A percentile compares a stretch with the other conserved stretches of the same genome.
These are phyloP conservation scores for Andrena marginata DNA, from an alignment of 2,888 invertebrate genomes.

Conservation along the genomic window DNA sequence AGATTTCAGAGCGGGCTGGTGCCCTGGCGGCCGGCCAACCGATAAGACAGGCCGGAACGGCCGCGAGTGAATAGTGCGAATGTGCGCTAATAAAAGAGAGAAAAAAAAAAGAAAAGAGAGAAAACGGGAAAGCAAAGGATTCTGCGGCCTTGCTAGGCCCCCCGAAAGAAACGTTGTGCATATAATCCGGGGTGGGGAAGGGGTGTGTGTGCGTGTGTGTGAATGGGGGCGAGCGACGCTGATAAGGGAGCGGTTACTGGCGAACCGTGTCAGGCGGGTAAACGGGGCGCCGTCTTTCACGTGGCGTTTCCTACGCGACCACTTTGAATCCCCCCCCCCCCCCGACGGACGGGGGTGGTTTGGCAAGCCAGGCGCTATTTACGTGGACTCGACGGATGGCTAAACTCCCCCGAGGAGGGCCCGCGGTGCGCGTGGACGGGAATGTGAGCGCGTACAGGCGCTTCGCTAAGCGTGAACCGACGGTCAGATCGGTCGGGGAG, in stretches of 20 bases:
- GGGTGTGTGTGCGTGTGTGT: background rate
- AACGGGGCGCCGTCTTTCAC: constrained; percentile 12
- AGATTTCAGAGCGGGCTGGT: constrained; percentile 20
- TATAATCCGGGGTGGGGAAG: background rate
- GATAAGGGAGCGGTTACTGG: constrained; percentile 5
- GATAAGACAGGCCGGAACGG: constrained; percentile 42
- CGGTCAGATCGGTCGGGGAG: background rate
- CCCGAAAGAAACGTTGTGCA: constrained; percentile 16
- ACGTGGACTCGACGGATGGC: background rate
- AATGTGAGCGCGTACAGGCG: constrained; percentile 4
- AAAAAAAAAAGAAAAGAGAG: too few species aligned
- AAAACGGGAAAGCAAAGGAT: background rate
- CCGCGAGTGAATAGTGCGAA: constrained; percentile 49
- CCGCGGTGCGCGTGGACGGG: background rate
- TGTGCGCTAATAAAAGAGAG: constrained; percentile 31
- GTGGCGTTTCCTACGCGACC: constrained; percentile 22
- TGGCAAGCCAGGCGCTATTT: constrained; percentile 28
- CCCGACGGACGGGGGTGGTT: background rate
- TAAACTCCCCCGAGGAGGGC: background rate
- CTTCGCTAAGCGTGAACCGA: background rate
- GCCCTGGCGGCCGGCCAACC: constrained; percentile 51
- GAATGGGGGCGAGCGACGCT: background rate
- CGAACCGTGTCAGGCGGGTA: constrained; percentile 6
- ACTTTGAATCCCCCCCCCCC: background rate
- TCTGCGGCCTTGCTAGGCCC: background rate